Conservation (phyloP, 2,888 invertebrate genomes). For the Caenorhabditis imperialis region DNA sequence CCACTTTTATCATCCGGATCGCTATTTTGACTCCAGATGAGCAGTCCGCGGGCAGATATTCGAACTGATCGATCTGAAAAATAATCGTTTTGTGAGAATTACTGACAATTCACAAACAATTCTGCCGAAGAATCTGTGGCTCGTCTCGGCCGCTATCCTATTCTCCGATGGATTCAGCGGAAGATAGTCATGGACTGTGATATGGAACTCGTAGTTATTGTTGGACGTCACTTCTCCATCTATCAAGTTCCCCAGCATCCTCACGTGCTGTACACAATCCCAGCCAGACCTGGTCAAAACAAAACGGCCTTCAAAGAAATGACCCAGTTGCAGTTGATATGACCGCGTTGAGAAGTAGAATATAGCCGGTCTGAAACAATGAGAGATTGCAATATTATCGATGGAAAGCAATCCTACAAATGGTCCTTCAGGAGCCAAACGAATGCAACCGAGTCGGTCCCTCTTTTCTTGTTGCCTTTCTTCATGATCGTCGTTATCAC, state of each 20-base stretch:
- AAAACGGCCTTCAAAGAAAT: slow-evolving; percentile 26
- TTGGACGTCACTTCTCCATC: background rate
- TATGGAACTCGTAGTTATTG: slow-evolving; percentile 3
- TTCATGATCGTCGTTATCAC: slow-evolving; percentile 18
- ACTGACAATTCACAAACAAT: slow-evolving; percentile 1
- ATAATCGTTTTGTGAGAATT: too few relatives aligned
- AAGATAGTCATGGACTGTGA: background rate
- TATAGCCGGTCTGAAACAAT: slow-evolving; percentile 15
- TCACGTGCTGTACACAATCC: slow-evolving; percentile 10
- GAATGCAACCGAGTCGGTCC: slow-evolving; percentile 4
- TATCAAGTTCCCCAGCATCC: slow-evolving; percentile 7
- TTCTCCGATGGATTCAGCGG: background rate
- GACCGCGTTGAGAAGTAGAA: background rate
- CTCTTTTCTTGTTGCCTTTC: background rate
- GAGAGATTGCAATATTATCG: background rate
- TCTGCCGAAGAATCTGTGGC: slow-evolving; percentile 22
- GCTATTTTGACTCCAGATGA: slow-evolving; percentile 16
- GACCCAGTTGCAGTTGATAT: background rate
- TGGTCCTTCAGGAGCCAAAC: slow-evolving; percentile 34
- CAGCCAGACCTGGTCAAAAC: background rate
- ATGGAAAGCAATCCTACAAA: background rate
- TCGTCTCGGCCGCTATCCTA: slow-evolving; percentile 16
- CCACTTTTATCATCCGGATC: background rate
- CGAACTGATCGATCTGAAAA: slow-evolving; percentile 15
- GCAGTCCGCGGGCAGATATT: slow-evolving; percentile 10